A percentile compares a stretch with the other conserved stretches of the same genome.
These are phyloP conservation scores for Prosopocoilus inquinatus DNA, from an alignment of 2,888 invertebrate species.

Conservation along the genomic window DNA sequence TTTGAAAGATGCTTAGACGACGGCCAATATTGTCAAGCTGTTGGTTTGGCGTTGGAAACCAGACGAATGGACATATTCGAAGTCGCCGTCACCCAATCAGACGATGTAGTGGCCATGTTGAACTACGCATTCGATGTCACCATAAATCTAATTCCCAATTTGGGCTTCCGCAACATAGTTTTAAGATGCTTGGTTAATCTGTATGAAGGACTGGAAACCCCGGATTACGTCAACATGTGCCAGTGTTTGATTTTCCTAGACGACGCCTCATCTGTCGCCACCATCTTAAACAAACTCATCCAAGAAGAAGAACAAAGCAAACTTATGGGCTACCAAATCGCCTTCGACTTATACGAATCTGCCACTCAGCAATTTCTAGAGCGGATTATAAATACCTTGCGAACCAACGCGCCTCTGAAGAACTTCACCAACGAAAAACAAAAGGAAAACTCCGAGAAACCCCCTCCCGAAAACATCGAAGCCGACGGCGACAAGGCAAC, in stretches of 20 bases:
- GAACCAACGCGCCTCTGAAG: slow-evolving; percentile 76
- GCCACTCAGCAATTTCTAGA: slow-evolving; percentile 93
- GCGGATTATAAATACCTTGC: slow-evolving; percentile 74
- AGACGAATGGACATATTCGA: slow-evolving; percentile 92
- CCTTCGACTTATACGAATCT: slow-evolving; percentile 94
- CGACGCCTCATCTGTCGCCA: slow-evolving; percentile 84
- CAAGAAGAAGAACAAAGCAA: slow-evolving; percentile 59
- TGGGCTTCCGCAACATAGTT: slow-evolving; percentile 83
- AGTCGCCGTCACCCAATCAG: slow-evolving; percentile 80
- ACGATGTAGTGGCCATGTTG: slow-evolving; percentile 82
- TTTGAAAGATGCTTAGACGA: slow-evolving; percentile 89
- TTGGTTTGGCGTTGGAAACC: slow-evolving; percentile 91
- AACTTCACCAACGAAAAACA: slow-evolving; percentile 69
- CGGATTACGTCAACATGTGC: slow-evolving; percentile 94
- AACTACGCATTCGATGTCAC: slow-evolving; percentile 86
- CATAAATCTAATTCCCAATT: slow-evolving; percentile 88
- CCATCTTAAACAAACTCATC: slow-evolving; percentile 80
- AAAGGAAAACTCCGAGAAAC: slow-evolving; percentile 54
- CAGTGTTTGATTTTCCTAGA: slow-evolving; percentile 92
- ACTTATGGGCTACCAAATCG: slow-evolving; percentile 77
- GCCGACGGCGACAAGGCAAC: slow-evolving; percentile 53
- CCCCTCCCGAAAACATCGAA: slow-evolving; percentile 48
- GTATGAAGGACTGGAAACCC: slow-evolving; percentile 78
- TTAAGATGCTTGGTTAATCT: slow-evolving; percentile 80
- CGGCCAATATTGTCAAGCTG: slow-evolving; percentile 85